Evolutionary conservation across 1,140 invertebrate genomes (phyloP), one percentile per base, ranked within the genome.

Genomic region (Batillaria attramentaria): DNA sequence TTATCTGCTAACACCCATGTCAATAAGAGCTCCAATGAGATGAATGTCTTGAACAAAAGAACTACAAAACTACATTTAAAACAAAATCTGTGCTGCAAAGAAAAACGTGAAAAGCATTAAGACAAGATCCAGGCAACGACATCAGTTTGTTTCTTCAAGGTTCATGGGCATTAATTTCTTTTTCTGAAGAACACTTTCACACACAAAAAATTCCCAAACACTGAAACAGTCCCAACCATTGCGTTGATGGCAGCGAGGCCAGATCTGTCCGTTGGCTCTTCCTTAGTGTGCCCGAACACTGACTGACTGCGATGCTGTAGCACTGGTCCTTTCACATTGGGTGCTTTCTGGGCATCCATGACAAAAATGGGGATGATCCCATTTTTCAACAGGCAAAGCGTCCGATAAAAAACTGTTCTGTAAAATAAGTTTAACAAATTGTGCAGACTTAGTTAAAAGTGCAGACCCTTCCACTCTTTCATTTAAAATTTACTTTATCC

Each of bases 321-420:
- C 4, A 57, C 62, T 10, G 33, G 37, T 28, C n/a, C 33, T 24
- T 75, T 75, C 16, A 75, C 37, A 41, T 57, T n/a, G n/a, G 73
- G 73, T 60, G 73, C 73, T 24, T 33, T 24, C 31, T 57, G 35
- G 1, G 35, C 73, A 42, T 75, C 73, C 73, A 75, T 62, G 39
- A 75, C 73, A 65, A 62, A 54, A 3, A 75, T 10, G 8, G 73
- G 73, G 31, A 24, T 37, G n/a, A 78, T 78, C 5, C 77, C 77
- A 41, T 50, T 31, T 31, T 70, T 78, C 68, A 78, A 16, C n/a
- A 78, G 37, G 37, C 50, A 37, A 20, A 78, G 28, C 3, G 68
- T 54, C 31, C 77, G 42, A 60, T 54, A 70, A 50, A 78, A 50
- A 33, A 78, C 50, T 4, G 66, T 70, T 39, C 77, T 78, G 46